Base-by-base conservation (phyloP, 2,113 vertebrate species). In the Anarhynchus alexandrinus region DNA sequence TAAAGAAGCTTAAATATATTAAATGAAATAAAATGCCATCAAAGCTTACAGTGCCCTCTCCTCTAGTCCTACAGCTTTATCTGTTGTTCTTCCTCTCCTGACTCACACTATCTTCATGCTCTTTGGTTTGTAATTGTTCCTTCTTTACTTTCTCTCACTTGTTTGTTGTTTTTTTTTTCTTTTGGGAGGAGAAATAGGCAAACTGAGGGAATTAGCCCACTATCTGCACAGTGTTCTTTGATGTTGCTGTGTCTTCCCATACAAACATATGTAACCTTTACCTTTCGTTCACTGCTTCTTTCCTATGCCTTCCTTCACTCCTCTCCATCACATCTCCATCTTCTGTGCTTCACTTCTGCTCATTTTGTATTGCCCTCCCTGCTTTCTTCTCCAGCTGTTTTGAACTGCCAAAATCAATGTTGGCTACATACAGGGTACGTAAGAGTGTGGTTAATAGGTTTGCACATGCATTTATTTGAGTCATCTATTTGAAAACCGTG, bases 1-100 rank as follows among this genome's bases (percentile, higher is more conserved):
- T 70, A 94, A 95, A 95, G 36, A 43, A 93, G 27, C 61, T 95
- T 76, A 85, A 95, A 77, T 61, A 72, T 15, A 91, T 93, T 77
- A 82, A 57, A 95, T 82, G 40, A 87, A 94, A 80, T 67, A 82
- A 82, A 74, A 57, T 70, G 32, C 49, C 57, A 55, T 82, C 78
- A 76, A 93, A 97, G 81, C 58, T 80, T 81, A 32, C 58, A 55
- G 34, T 78, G 36, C 12, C 34, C 49, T 96, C 40, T 95, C 61
- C 38, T 93, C 49, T 55, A 69, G 57, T 72, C 61, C 54, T 70
- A 14, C 29, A 27, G 40, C 62, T 84, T 93, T 88, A 66, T 77
- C 51, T 83, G 10, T 38, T 67, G 80, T 88, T 86, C 42, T 82
- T 32, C 10, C 40, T 38, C 22, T 79, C 25, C 72, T 70, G 40